Evolutionary conservation across 2,888 invertebrate species (phyloP).

Genomic region (Papilio demoleus): DNA sequence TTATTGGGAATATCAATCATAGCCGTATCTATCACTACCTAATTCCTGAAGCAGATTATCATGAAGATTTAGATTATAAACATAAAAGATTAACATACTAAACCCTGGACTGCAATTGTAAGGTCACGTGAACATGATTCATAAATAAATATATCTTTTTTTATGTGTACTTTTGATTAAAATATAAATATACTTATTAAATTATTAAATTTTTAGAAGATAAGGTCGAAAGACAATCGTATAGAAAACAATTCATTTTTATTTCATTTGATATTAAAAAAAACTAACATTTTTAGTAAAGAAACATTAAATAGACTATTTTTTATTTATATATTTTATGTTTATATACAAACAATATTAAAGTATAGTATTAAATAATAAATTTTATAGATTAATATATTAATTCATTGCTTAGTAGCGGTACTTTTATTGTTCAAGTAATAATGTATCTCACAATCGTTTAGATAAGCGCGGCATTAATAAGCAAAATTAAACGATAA

Average conservation of each 20-base stretch:
- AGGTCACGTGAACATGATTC: not conserved
- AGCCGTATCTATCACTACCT: not conserved
- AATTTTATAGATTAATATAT: slow-evolving; percentile 30
- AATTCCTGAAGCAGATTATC: slow-evolving; percentile 12
- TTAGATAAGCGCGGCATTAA: slow-evolving; percentile 21
- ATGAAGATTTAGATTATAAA: not conserved
- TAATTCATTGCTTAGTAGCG: slow-evolving; percentile 32
- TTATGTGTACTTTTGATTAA: not conserved
- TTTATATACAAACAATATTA: not conserved
- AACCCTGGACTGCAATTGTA: not conserved
- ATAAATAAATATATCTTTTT: too few species aligned
- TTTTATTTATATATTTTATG: not conserved
- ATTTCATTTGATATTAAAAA: too few species aligned
- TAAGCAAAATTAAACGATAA: not conserved
- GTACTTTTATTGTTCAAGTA: slow-evolving; percentile 33
- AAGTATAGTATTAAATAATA: slow-evolving; percentile 21
- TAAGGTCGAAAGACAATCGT: too few species aligned
- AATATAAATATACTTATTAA: too few species aligned
- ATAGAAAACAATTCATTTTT: too few species aligned
- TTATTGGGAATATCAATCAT: slow-evolving; percentile 7
- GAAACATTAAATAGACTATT: too few species aligned
- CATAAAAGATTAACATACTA: slow-evolving; percentile 7
- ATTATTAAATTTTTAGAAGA: too few species aligned
- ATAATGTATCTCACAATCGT: slow-evolving; percentile 27
- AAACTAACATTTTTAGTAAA: too few species aligned